Conservation (phyloP, 1,140 invertebrate genomes). For the Tetramorium parvispinum region DNA sequence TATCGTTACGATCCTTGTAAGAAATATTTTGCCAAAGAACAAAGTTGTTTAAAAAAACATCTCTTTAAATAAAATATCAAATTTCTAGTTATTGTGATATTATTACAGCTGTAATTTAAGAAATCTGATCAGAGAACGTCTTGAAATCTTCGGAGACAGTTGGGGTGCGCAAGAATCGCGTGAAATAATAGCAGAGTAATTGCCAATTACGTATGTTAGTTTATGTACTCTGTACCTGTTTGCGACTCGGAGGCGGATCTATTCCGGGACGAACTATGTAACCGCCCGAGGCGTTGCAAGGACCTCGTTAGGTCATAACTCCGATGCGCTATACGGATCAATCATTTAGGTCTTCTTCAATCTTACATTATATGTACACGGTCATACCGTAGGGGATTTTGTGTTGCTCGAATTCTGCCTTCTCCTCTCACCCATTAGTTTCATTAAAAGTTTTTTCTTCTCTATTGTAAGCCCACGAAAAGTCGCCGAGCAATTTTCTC, state of each 20-base stretch:
- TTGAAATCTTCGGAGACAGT: neutral
- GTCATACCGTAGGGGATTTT: neutral
- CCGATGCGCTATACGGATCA: neutral
- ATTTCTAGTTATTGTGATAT: neutral
- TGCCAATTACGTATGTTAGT: slow-evolving; percentile 31
- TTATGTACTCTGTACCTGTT: slow-evolving; percentile 13
- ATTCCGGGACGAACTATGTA: slow-evolving; percentile 40
- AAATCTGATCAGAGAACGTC: neutral
- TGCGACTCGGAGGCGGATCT: slow-evolving; percentile 25
- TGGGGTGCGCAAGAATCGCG: neutral
- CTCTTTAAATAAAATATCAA: too few species aligned
- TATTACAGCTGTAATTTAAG: neutral
- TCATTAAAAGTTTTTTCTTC: slow-evolving; percentile 4
- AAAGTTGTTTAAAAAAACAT: too few species aligned
- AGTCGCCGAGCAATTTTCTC: neutral
- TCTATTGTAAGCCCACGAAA: neutral
- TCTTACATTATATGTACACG: neutral
- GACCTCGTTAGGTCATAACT: slow-evolving; percentile 44
- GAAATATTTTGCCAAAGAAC: neutral
- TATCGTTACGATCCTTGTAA: neutral
- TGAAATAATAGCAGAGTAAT: slow-evolving; percentile 45
- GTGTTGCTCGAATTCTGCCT: neutral
- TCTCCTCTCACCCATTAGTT: neutral
- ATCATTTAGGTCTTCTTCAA: slow-evolving; percentile 34
- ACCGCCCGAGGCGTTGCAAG: slow-evolving; percentile 44